Percentiles rank a stretch among this genome's conserved stretches.
phyloP scores from a whole-genome alignment of 2,113 vertebrate species.

The Chiloscyllium plagiosum region DNA sequence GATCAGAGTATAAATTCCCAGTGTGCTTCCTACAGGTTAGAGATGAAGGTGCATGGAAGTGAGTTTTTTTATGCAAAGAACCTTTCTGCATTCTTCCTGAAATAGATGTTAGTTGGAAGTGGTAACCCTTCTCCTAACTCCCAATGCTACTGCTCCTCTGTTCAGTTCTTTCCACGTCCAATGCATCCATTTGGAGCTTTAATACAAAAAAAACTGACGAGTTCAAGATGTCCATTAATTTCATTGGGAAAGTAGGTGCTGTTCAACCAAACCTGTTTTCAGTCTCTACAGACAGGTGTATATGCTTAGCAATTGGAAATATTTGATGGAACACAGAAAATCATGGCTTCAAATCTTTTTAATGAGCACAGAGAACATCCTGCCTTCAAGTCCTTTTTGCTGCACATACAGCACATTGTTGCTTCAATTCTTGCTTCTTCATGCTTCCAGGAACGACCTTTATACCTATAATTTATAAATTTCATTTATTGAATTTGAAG shows the following conservation, averaged over 20 bases:
- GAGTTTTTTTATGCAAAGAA: not conserved
- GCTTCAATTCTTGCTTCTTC: not conserved
- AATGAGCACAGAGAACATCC: not conserved
- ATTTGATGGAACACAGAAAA: not conserved
- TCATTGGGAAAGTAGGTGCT: not conserved
- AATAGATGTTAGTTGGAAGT: not conserved
- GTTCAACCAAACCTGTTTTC: not conserved
- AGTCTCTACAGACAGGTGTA: conserved; percentile 10
- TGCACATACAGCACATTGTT: not conserved
- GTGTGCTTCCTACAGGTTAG: not conserved
- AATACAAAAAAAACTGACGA: not conserved
- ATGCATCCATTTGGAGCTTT: not conserved
- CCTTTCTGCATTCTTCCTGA: not conserved
- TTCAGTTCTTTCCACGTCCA: not conserved
- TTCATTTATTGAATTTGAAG: not conserved
- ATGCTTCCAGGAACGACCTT: not conserved
- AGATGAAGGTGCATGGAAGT: not conserved
- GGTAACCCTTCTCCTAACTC: not conserved
- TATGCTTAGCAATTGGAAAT: not conserved
- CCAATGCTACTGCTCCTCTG: not conserved
- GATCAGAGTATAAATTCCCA: not conserved
- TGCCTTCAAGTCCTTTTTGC: conserved; percentile 6
- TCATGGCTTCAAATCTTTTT: conserved; percentile 8
- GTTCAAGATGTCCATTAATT: not conserved
- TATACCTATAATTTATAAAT: conserved; percentile 23